Conservation (phyloP, 2,113 vertebrate genomes). For the Nestor notabilis region DNA sequence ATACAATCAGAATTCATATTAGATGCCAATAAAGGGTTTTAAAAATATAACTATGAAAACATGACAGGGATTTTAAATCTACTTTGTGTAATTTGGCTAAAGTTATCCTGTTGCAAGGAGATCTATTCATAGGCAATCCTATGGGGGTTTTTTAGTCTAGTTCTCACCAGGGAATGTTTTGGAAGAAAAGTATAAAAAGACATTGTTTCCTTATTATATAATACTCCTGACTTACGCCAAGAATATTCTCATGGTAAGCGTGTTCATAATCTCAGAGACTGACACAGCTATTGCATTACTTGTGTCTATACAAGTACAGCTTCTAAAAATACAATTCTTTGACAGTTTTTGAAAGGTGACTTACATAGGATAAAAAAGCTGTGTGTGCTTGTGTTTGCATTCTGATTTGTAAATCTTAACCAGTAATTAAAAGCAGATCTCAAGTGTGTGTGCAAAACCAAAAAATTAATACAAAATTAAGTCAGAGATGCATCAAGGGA, state of each 20-base stretch:
- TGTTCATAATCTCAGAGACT: constrained; percentile 54
- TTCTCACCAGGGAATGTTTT: constrained; percentile 65
- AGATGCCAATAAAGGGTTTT: constrained; percentile 50
- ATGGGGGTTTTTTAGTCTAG: constrained; percentile 21
- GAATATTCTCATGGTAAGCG: constrained; percentile 29
- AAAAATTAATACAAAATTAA: constrained; percentile 25
- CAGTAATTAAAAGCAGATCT: constrained; percentile 66
- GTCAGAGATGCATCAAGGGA: constrained; percentile 9
- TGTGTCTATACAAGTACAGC: constrained; percentile 19
- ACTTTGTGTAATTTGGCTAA: constrained; percentile 54
- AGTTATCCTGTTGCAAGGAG: constrained; percentile 48
- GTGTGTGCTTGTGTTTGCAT: neutral
- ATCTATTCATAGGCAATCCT: constrained; percentile 68
- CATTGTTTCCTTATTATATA: constrained; percentile 73
- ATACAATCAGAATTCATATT: neutral
- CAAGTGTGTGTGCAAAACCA: constrained; percentile 22
- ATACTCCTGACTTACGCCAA: constrained; percentile 47
- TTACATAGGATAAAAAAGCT: constrained; percentile 8
- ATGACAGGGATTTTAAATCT: constrained; percentile 37
- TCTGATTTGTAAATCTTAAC: constrained; percentile 28
- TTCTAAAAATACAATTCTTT: constrained; percentile 68
- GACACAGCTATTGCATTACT: constrained; percentile 53
- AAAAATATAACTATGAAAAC: constrained; percentile 50
- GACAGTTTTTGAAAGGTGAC: constrained; percentile 65
- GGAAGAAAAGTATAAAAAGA: constrained; percentile 65